Percentiles rank a stretch among this genome's conserved stretches.
phyloP scores from a whole-genome alignment of 2,797 vertebrate genomes.

The Hemitrygon akajei region DNA sequence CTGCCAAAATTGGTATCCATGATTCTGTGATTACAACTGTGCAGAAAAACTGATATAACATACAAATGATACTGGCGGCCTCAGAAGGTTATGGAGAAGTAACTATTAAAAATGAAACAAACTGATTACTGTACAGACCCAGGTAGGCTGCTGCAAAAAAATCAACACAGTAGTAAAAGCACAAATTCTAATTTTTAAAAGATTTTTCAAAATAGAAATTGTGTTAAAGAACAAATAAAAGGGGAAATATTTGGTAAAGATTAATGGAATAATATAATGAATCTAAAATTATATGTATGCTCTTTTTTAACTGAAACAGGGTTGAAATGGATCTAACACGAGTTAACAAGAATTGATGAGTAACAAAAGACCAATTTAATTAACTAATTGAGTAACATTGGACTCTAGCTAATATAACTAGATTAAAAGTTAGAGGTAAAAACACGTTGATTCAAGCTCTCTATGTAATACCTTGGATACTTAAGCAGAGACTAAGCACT shows the following conservation, averaged over 20 bases:
- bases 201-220: background rate
- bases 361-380: background rate
- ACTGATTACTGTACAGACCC: background rate
- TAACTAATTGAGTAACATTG: background rate
- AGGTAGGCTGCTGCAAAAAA: background rate
- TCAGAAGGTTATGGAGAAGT: background rate
- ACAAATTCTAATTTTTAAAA: background rate
- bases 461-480: background rate
- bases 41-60: background rate
- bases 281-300: background rate
- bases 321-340: background rate
- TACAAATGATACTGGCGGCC: background rate
- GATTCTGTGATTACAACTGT: background rate
- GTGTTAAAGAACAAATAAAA: background rate
- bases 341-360: background rate
- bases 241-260: background rate
- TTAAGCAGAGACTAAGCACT: background rate
- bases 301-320: background rate
- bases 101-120: background rate
- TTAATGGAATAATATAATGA: background rate
- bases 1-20: background rate
- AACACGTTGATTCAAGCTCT: background rate
- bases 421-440: background rate
- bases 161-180: background rate
- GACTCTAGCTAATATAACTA: background rate